Evolutionary conservation across 2,888 invertebrate species (phyloP).

Genomic region (Drosophila meridionalis): DNA sequence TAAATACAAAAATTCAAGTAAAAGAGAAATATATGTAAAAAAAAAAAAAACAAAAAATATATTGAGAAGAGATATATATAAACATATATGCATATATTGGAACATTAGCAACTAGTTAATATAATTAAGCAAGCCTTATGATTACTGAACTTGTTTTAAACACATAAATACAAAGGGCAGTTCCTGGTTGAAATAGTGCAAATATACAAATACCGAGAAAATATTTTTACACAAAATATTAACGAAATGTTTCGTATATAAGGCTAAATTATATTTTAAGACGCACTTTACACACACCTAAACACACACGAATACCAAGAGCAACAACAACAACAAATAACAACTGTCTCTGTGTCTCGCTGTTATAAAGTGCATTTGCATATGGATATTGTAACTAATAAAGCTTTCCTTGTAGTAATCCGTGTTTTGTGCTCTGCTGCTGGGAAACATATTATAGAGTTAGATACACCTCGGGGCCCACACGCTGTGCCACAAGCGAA

Average conservation of each 20-base stretch:
- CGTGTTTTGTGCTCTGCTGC: slow-evolving; percentile 21
- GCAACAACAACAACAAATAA: background rate
- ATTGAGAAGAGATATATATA: background rate
- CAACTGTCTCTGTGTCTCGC: slow-evolving; percentile 25
- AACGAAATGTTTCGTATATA: slow-evolving; percentile 26
- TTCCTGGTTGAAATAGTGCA: slow-evolving; percentile 79
- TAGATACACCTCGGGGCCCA: slow-evolving; percentile 28
- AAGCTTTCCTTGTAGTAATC: slow-evolving; percentile 67
- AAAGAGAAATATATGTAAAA: background rate
- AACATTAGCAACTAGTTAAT: background rate
- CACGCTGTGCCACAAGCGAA: slow-evolving; percentile 41
- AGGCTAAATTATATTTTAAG: slow-evolving; percentile 36
- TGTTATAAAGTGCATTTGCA: slow-evolving; percentile 27
- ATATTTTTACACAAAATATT: slow-evolving; percentile 49
- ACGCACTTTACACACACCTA: slow-evolving; percentile 19
- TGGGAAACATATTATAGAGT: slow-evolving; percentile 9
- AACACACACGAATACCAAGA: background rate
- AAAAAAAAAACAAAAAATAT: background rate
- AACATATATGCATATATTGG: background rate
- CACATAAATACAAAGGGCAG: slow-evolving; percentile 59
- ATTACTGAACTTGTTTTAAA: slow-evolving; percentile 15
- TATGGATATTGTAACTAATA: slow-evolving; percentile 50
- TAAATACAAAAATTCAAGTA: background rate
- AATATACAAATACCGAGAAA: slow-evolving; percentile 61
- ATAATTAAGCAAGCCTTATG: slow-evolving; percentile 9